Base-by-base conservation (phyloP, 2,797 vertebrate species). In the Ctenochaetus hawaiiensis region DNA sequence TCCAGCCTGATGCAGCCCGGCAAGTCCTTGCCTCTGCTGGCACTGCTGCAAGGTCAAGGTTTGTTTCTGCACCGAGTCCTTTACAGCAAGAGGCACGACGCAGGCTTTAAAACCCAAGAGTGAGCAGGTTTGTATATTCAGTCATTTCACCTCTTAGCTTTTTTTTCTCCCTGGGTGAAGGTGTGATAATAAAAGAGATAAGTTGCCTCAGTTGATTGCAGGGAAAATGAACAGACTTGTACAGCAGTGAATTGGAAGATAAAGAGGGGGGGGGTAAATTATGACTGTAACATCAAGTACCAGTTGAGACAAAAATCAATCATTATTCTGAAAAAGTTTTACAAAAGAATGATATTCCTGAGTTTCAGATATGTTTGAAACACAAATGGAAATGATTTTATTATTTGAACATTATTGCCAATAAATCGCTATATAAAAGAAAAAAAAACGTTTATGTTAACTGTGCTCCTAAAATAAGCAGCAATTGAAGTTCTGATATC, bases 11-110 rank as follows among this genome's bases (percentile, higher is more conserved):
- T 81, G 82, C 84, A 85, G 80, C 57, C 61, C 1, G 4, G 58
- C 26, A 30, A 86, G 75, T 82, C 89, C 44, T 23, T 0, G 81
- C 71, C 72, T 69, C 77, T 65, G 54, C 79, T 65, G 65, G 86
- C 79, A 87, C 80, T 80, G 34, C 83, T 63, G 93, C 95, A 96
- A 96, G 95, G 95, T 95, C 96, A 93, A 67, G 30, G 88, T 85
- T 86, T 91, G 85, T 66, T 52, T 76, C 80, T 86, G 74, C 66
- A 63, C 34, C 17, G 9, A 43, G 34, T 64, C 43, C 51, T 34
- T 20, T 78, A 66, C 14, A 78, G 64, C 17, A 10, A 48, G 34
- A 63, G 43, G 26, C 54, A 41, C 64, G 52, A 53, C 57, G 49
- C 34, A 7, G 67, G 17, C 20, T 9, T 2, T 9, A 67, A 43